Base-by-base conservation (phyloP, 2,888 invertebrate genomes). In the Malthinus seriepunctatus region DNA sequence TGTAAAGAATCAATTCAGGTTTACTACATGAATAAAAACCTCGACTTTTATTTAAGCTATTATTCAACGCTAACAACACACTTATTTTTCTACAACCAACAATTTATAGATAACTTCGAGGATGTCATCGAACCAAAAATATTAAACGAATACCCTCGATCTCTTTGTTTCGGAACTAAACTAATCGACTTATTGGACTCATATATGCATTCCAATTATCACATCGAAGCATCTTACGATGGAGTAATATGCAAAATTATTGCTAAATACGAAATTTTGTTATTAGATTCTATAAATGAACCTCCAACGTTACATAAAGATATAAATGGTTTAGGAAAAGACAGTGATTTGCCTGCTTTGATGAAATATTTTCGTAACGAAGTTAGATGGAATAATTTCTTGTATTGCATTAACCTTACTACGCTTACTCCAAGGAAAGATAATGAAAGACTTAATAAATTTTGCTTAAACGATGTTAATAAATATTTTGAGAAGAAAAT, bases 91-190 rank as follows among this genome's bases (percentile, higher is more conserved):
- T 50, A 55, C 8, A 58, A 55, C 32, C 55, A 62, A 34, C 55
- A 62, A 49, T 62, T 58, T 45, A 51, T 62, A 35, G 62, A 62
- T 39, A 35, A 62, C 23, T 62, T 62, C 55, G 62, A 62, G n/a
- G 58, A 54, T n/a, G 52, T 52, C 6, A 10, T 62, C 14, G 62
- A 62, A 47, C 62, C 62, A 6, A 37, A 8, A 7, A 58, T 62
- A 8, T 39, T 62, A 8, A 50, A 59, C 10, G 15, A 11, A 4
- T 23, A 31, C 31, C 31, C 49, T 37, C 45, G 31, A 8, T 32
- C 34, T 2, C 34, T 51, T 8, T 48, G 45, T n/a, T 62, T 55
- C 14, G 62, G 62, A 12, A 51, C 55, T n/a, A 62, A 62, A 39
- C 49, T 62, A 31, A 15, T 55, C 8, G 62, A 62, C 34, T 33